Evolutionary conservation across 2,888 invertebrate genomes (phyloP), one percentile per base, ranked within the genome.

Genomic region (Tetramorium bicarinatum): DNA sequence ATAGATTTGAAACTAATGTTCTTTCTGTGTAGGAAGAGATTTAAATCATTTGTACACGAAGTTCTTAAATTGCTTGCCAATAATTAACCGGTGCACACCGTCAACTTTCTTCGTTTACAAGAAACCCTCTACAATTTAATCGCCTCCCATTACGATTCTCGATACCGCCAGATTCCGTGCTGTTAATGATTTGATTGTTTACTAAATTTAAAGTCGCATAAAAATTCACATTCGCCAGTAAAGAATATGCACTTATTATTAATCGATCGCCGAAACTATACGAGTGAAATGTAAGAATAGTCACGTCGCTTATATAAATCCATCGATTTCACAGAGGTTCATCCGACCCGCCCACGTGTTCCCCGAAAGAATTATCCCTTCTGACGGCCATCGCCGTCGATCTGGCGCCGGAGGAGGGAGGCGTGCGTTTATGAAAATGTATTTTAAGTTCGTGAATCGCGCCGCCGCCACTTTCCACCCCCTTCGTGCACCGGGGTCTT

Each of bases 401-500:
- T 21, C 56, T 29, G 67, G 56, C 38, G 38, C 18, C 25, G 4
- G n/a, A 21, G 64, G 13, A 9, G 38, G 38, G 34, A 7, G 8
- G 15, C 25, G 38, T 44, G 44, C 77, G 79, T 49, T 61, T 80
- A 80, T 38, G 59, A 64, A 83, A 76, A 59, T 76, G 74, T 79
- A 74, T 80, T 84, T 77, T 59, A 69, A 75, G 61, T 62, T 61
- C 56, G 67, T 74, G 84, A 86, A 82, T 88, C 79, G 66, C 66
- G 83, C 85, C 77, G 83, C 85, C 77, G 82, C 77, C 54, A 54
- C 80, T 89, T 85, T 83, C 1, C 85, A 88, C 82, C 88, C 47
- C 85, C 84, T 83, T 85, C 90, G 84, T 88, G 87, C 38, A 66
- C 64, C 64, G 52, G 72, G 74, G 80, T 85, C 85, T 91, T 87